A percentile compares a stretch with the other conserved stretches of the same genome.
These are phyloP conservation scores for Anarhynchus alexandrinus DNA, from an alignment of 2,113 vertebrate genomes.

Conservation along the genomic window DNA sequence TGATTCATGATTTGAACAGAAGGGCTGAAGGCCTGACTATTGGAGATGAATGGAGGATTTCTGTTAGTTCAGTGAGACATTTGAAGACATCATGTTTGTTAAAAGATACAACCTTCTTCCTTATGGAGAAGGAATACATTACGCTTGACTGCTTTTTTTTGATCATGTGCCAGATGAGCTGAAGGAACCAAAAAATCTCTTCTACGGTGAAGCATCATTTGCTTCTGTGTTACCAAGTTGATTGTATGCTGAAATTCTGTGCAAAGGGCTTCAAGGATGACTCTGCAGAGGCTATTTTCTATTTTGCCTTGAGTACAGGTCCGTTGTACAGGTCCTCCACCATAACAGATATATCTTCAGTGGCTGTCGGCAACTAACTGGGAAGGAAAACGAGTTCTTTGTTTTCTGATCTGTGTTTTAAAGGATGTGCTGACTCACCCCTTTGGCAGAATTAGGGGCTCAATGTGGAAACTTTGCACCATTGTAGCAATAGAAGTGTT, in stretches of 20 bases:
- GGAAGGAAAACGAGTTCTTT: neutral
- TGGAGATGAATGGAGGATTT: neutral
- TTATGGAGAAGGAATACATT: neutral
- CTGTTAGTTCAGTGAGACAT: neutral
- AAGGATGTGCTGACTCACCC: neutral
- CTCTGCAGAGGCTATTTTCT: neutral
- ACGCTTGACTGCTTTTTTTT: neutral
- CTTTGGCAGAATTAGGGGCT: neutral
- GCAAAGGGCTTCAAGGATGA: neutral
- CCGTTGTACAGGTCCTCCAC: neutral
- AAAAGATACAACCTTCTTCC: neutral
- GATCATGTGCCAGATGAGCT: neutral
- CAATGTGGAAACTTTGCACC: neutral
- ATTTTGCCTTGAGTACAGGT: neutral
- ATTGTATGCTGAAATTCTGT: neutral
- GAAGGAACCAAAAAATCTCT: neutral
- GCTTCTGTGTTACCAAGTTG: neutral
- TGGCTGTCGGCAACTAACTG: neutral
- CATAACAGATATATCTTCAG: neutral
- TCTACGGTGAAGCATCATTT: neutral
- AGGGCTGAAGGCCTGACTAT: neutral
- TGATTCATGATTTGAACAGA: neutral
- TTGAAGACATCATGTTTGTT: neutral
- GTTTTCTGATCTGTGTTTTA: neutral
- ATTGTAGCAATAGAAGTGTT: neutral